Base-by-base conservation (phyloP, 2,797 vertebrate genomes). In the Choloepus didactylus region DNA sequence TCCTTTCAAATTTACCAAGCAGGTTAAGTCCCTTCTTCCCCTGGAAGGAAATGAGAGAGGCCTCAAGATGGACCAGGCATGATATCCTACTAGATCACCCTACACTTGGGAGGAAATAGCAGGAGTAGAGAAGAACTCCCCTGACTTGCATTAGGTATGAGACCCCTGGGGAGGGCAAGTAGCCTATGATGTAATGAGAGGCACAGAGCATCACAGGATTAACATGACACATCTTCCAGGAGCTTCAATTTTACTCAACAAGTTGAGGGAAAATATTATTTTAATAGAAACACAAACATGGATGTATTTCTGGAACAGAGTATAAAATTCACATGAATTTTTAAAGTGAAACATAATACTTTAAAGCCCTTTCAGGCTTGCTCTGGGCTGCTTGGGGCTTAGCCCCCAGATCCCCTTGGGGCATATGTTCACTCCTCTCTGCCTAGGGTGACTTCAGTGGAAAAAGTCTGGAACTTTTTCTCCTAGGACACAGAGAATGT, bases 261-360 rank as follows among this genome's bases (percentile, higher is more conserved):
- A 60, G 27, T 95, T 87, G 59, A 35, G 25, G 21, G 41, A 12
- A 46, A 73, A 67, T 95, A 91, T 93, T 87, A 92, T 96, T 95
- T 91, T 96, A 96, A 94, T 93, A 83, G 76, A 91, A 64, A 80
- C 91, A 93, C 91, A 95, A 96, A 95, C 92, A 95, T 59, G 51
- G 56, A 92, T 87, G 87, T 97, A 95, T 97, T 97, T 97, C 82
- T 95, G 89, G 95, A 96, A 85, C 38, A 6, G 94, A 75, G 89
- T 96, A 77, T 87, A 87, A 96, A 97, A 95, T 95, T 76, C 72
- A 76, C 89, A 93, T 97, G 72, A 91, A 95, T 97, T 96, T 96
- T 97, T 93, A 95, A 97, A 97, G 76, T 70, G 77, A 92, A 94
- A 76, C 95, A 66, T 86, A 87, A 92, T 72, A 18, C 70, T 95